Percentiles rank a stretch among this genome's conserved stretches.
phyloP scores from a whole-genome alignment of 2,888 invertebrate genomes.

The Laspeyria flexula region DNA sequence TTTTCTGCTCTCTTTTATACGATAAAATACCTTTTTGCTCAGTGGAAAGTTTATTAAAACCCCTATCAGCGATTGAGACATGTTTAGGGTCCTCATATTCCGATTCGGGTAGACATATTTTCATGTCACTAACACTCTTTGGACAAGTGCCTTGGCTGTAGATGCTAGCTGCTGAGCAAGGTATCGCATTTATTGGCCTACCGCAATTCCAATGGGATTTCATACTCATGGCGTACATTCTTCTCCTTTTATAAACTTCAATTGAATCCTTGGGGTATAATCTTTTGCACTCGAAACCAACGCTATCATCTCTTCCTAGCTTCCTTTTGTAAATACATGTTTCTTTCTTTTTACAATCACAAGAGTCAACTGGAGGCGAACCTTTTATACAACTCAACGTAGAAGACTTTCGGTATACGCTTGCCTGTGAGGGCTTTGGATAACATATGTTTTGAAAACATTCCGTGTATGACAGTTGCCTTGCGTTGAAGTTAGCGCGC shows the following conservation, averaged over 20 bases:
- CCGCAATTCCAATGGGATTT: constrained; percentile 55
- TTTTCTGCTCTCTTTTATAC: not conserved
- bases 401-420: no score
- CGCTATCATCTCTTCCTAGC: no score
- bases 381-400: constrained; percentile 62
- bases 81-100: no score
- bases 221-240: constrained; percentile 58
- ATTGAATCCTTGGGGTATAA: constrained; percentile 70
- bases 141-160: constrained; percentile 1
- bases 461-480: no score
- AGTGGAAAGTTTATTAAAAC: no score
- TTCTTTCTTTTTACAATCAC: constrained; percentile 5
- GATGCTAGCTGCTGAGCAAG: constrained; percentile 40
- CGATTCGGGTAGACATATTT: no score
- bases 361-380: constrained; percentile 36
- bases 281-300: constrained; percentile 42
- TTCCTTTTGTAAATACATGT: no score
- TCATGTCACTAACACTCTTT: no score
- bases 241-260: constrained; percentile 66
- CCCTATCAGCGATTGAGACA: no score
- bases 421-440: no score
- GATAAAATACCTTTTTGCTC: not conserved
- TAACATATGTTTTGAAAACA: no score
- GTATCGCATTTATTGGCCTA: not conserved
- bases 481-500: no score